Evolutionary conservation across 2,113 vertebrate species (phyloP).

Genomic region (Archocentrus centrarchus): DNA sequence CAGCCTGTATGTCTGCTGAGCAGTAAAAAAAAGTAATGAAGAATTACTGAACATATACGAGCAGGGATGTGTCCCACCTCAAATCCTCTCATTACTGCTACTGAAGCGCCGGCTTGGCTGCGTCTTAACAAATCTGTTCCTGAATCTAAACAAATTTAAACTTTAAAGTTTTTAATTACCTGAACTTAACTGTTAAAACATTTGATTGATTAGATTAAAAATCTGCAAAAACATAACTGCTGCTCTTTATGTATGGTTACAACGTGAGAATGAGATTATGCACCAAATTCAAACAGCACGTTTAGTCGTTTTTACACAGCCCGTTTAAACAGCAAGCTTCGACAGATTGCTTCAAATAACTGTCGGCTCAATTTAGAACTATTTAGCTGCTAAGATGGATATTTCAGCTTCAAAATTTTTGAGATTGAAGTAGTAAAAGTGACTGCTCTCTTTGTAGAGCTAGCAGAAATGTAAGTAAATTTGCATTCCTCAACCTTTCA

Average conservation of each 20-base stretch:
- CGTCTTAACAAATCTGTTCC: fast-evolving
- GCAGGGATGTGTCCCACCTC: neutral
- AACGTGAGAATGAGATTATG: neutral
- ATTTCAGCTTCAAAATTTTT: neutral
- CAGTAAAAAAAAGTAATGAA: neutral
- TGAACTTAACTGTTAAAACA: neutral
- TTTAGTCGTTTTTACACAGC: neutral
- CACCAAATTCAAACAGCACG: fast-evolving
- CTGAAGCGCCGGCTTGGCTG: neutral
- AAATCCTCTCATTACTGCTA: fast-evolving
- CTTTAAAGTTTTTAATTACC: neutral
- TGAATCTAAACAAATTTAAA: neutral
- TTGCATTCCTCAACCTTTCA: neutral
- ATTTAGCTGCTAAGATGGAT: neutral
- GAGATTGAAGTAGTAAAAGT: neutral
- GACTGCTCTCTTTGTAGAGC: fast-evolving
- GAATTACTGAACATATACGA: neutral
- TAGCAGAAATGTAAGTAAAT: neutral
- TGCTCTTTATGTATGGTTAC: fast-evolving
- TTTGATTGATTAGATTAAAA: neutral
- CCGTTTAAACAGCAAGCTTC: neutral
- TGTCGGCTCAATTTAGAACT: neutral
- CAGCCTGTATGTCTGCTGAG: neutral
- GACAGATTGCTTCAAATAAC: neutral
- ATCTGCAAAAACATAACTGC: neutral